Conservation (phyloP, 2,888 invertebrate species). For the Synanthedon formicaeformis region DNA sequence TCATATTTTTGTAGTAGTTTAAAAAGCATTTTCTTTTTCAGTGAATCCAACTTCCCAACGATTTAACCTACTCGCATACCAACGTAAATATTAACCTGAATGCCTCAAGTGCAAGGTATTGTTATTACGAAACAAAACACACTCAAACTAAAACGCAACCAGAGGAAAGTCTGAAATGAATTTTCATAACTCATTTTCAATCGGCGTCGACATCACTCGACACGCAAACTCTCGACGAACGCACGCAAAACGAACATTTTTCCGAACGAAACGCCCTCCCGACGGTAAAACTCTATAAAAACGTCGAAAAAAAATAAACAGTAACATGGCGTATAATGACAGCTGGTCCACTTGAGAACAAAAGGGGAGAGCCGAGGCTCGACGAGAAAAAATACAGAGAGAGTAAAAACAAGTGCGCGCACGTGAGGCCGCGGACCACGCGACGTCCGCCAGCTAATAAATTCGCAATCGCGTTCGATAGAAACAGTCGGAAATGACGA, state of each 20-base stretch:
- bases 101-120: conserved; percentile 5
- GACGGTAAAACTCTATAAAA: conserved; percentile 62
- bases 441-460: conserved; percentile 56
- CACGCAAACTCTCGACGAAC: conserved; percentile 61
- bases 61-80: too few species aligned
- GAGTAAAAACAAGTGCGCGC: conserved; percentile 63
- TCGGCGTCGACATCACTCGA: conserved; percentile 55
- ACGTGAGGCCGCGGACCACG: conserved; percentile 33
- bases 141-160: conserved; percentile 33
- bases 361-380: conserved; percentile 67
- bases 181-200: conserved; percentile 60
- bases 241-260: conserved; percentile 71
- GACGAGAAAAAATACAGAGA: conserved; percentile 67
- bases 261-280: conserved; percentile 63
- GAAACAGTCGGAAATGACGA: conserved; percentile 16
- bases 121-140: conserved; percentile 28
- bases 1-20: neutral
- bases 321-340: conserved; percentile 73
- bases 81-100: neutral
- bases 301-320: conserved; percentile 68
- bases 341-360: conserved; percentile 73
- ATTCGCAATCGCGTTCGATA: conserved; percentile 66
- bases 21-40: neutral
- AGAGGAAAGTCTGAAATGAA: conserved; percentile 39
- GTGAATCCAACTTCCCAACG: neutral